Percentiles rank a stretch among this genome's conserved stretches.
Evolutionary conservation across 2,797 vertebrate genomes (phyloP).

Genomic region (Trichosurus vulpecula): DNA sequence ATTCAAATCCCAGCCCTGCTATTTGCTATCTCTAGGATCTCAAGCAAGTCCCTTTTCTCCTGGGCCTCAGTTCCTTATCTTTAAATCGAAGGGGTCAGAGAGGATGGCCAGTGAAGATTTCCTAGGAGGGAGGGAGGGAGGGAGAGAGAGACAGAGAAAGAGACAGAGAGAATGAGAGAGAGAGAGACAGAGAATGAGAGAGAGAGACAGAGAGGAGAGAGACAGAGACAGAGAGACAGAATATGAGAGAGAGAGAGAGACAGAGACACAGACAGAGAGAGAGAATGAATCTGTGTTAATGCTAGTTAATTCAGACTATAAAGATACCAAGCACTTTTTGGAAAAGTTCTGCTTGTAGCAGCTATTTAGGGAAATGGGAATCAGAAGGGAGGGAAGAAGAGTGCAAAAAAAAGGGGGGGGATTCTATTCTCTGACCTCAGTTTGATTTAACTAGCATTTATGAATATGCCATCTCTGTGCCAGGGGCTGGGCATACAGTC

Average conservation of each 20-base stretch:
- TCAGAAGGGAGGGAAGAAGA: not conserved
- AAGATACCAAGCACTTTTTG: slow-evolving; percentile 14
- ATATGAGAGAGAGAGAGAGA: too few relatives aligned
- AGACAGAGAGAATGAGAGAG: too few relatives aligned
- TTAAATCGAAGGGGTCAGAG: not conserved
- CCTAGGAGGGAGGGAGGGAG: not conserved
- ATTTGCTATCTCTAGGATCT: not conserved
- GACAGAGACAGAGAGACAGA: too few relatives aligned
- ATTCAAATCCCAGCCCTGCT: not conserved
- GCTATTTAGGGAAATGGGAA: slow-evolving; percentile 9
- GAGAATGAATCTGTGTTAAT: not conserved
- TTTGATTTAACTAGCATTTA: not conserved
- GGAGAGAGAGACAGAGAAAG: too few relatives aligned
- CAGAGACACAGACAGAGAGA: too few relatives aligned
- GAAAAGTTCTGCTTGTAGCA: not conserved
- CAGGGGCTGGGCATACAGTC: not conserved
- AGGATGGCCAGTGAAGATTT: not conserved
- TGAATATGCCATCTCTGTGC: not conserved
- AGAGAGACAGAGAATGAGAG: too few relatives aligned
- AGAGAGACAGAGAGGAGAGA: too few relatives aligned
- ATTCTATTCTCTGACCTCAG: not conserved
- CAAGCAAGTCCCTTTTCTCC: not conserved
- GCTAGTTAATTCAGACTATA: slow-evolving; percentile 12
- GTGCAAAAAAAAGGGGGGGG: slow-evolving; percentile 35
- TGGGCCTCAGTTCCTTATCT: slow-evolving; percentile 16